Conservation (phyloP, 2,888 invertebrate genomes). For the Epirrita christyi region DNA sequence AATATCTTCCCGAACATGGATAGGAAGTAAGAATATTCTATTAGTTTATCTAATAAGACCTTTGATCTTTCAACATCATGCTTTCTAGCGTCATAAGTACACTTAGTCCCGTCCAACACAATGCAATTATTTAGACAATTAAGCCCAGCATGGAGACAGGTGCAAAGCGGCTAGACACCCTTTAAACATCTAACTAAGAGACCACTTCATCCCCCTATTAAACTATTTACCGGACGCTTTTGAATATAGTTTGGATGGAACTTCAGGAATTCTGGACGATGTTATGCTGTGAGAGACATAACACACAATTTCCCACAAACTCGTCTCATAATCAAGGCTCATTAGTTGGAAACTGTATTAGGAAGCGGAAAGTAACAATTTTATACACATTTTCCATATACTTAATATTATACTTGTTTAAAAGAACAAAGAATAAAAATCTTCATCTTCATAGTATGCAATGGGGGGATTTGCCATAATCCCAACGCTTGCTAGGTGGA, state of each 20-base stretch:
- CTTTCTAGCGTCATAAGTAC: constrained; percentile 16
- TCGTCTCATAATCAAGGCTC: too few relatives aligned
- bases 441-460: too few relatives aligned
- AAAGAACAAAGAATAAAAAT: too few relatives aligned
- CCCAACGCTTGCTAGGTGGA: too few relatives aligned
- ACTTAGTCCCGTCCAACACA: constrained; percentile 38
- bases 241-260: constrained; percentile 13
- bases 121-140: constrained; percentile 74
- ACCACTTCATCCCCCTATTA: constrained; percentile 26
- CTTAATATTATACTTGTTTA: too few relatives aligned
- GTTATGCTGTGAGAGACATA: background rate
- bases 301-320: too few relatives aligned
- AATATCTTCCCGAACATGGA: background rate
- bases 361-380: too few relatives aligned
- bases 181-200: constrained; percentile 27
- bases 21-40: background rate
- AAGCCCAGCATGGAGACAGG: constrained; percentile 60
- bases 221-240: constrained; percentile 29
- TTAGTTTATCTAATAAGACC: constrained; percentile 11
- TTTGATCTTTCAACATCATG: constrained; percentile 14
- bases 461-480: too few relatives aligned
- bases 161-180: constrained; percentile 37
- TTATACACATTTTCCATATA: too few relatives aligned
- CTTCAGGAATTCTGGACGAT: constrained; percentile 1
- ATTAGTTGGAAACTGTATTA: too few relatives aligned